Percentiles rank a stretch among this genome's conserved stretches.
Conservation (phyloP, 1,140 invertebrate species). For the Solenopsis invicta region DNA sequence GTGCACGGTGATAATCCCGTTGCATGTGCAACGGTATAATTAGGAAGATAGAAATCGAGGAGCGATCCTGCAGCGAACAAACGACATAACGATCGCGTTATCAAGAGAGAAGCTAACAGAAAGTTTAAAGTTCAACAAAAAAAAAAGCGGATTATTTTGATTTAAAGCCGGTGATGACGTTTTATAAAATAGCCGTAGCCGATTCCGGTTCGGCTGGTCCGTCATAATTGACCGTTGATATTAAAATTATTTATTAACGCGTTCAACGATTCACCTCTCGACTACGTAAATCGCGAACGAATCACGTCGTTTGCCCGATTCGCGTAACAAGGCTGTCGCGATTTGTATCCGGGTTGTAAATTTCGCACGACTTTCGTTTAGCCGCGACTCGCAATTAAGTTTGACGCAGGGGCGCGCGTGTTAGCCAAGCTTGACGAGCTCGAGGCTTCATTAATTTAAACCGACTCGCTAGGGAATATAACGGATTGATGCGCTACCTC, state of each 20-base stretch:
- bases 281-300: neutral
- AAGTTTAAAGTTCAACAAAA: neutral
- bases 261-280: neutral
- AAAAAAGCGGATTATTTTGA: neutral
- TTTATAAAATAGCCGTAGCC: neutral
- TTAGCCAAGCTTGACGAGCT: slow-evolving; percentile 1
- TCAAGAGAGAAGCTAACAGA: neutral
- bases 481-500: neutral
- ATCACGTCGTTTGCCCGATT: neutral
- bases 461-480: neutral
- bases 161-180: neutral
- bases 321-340: neutral
- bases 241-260: slow-evolving; percentile 23
- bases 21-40: neutral
- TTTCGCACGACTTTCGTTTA: neutral
- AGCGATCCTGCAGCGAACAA: neutral
- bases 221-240: slow-evolving; percentile 1
- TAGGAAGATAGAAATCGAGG: neutral
- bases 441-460: slow-evolving; percentile 43
- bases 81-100: too few species aligned
- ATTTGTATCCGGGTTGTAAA: neutral
- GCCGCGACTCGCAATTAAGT: slow-evolving; percentile 37
- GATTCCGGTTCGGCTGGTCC: neutral
- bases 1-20: neutral
- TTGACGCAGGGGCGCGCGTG: too few species aligned